Evolutionary conservation across 2,113 vertebrate species (phyloP).

Genomic region (Tragelaphus strepsiceros): DNA sequence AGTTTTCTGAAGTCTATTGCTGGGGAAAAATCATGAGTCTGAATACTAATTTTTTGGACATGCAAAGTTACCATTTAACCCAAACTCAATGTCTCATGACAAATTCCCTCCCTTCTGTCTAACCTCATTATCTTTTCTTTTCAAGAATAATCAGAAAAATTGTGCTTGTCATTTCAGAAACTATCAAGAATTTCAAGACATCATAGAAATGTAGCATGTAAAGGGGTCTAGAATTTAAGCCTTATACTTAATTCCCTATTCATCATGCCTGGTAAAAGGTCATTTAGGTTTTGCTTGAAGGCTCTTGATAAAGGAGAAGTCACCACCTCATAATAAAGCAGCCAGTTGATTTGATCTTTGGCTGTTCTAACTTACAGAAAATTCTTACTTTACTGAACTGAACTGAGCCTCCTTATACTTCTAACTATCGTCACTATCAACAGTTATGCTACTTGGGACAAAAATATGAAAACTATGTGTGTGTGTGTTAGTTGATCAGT

Average conservation of each 20-base stretch:
- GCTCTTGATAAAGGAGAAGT: neutral
- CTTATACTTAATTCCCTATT: neutral
- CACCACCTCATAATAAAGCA: neutral
- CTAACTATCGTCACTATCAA: neutral
- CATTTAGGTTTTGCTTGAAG: slow-evolving; percentile 25
- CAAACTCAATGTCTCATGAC: slow-evolving; percentile 39
- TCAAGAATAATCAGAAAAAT: slow-evolving; percentile 47
- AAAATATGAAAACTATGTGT: neutral
- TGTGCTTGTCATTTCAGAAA: slow-evolving; percentile 33
- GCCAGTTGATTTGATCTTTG: neutral
- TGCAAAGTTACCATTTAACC: slow-evolving; percentile 40
- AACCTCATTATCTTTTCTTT: slow-evolving; percentile 44
- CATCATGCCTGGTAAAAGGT: neutral
- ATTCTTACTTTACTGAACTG: neutral
- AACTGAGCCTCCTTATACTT: neutral
- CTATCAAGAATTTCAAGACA: neutral
- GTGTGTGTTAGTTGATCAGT: neutral
- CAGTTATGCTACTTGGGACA: neutral
- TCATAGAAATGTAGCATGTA: neutral
- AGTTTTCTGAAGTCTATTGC: slow-evolving; percentile 15
- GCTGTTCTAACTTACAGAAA: neutral
- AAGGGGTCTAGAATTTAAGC: neutral
- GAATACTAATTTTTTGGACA: slow-evolving; percentile 54
- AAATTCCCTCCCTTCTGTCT: slow-evolving; percentile 27
- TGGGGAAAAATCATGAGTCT: neutral